Percentiles rank a stretch among this genome's conserved stretches.
Conservation (phyloP, 2,888 invertebrate genomes). For the Eupeodes luniger region DNA sequence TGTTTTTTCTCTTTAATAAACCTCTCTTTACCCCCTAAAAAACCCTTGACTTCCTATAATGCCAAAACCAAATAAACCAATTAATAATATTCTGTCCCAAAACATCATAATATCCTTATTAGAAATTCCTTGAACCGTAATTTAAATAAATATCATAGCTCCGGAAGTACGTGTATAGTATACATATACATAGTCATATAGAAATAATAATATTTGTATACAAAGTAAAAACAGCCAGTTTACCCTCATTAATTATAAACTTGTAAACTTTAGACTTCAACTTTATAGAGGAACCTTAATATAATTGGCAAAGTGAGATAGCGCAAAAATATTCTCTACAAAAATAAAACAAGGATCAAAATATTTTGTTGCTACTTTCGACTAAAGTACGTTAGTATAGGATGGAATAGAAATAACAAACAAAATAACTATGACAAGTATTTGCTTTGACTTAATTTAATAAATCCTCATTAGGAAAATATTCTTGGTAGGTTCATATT, state of each 20-base stretch:
- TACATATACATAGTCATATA: too few species aligned
- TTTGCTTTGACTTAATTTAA: constrained; percentile 22
- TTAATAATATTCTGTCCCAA: constrained; percentile 35
- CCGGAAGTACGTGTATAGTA: not conserved
- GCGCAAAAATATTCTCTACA: constrained; percentile 13
- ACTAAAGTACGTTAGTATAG: not conserved
- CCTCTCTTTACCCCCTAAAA: constrained; percentile 1
- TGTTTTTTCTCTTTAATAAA: not conserved
- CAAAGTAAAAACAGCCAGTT: constrained; percentile 31
- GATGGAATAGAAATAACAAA: not conserved
- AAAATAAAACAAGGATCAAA: too few species aligned
- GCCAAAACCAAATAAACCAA: constrained; percentile 9
- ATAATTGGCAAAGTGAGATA: constrained; percentile 47
- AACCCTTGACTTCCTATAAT: not conserved
- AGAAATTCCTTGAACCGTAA: constrained; percentile 10
- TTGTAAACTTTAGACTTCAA: constrained; percentile 46
- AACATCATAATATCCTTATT: constrained; percentile 13
- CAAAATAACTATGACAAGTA: constrained; percentile 15
- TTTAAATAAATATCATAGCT: constrained; percentile 28
- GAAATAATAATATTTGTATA: not conserved
- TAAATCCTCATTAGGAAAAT: constrained; percentile 15
- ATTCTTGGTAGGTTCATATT: not conserved
- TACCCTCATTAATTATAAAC: constrained; percentile 47
- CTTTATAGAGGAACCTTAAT: not conserved
- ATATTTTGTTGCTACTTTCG: too few species aligned